Conservation (phyloP, 2,888 invertebrate genomes). For the Abrostola triplasia region DNA sequence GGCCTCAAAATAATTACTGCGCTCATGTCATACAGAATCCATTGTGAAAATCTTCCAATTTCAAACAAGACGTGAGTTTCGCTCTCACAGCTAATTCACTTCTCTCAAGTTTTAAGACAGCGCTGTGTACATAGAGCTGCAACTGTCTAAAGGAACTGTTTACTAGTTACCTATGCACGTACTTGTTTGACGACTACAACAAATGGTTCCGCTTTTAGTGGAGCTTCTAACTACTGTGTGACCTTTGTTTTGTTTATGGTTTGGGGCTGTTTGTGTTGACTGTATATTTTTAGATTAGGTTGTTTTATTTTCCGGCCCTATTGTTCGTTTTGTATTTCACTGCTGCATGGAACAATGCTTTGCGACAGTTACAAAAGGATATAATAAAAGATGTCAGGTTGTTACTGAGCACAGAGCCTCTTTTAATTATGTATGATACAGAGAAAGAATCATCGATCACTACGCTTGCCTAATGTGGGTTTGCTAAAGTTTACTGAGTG, state of each 20-base stretch:
- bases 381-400: background rate
- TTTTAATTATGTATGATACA: background rate
- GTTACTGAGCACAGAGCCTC: background rate
- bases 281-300: slow-evolving; percentile 6
- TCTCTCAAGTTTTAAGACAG: slow-evolving; percentile 27
- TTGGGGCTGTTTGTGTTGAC: slow-evolving; percentile 32
- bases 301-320: slow-evolving; percentile 5
- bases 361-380: background rate
- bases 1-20: slow-evolving; percentile 50
- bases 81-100: slow-evolving; percentile 47
- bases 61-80: slow-evolving; percentile 35
- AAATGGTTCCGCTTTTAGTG: slow-evolving; percentile 39
- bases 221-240: slow-evolving; percentile 32
- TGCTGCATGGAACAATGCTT: background rate
- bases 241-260: slow-evolving; percentile 42
- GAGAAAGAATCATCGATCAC: background rate
- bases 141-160: slow-evolving; percentile 30
- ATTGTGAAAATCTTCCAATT: slow-evolving; percentile 55
- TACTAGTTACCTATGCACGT: slow-evolving; percentile 31
- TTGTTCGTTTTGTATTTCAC: background rate
- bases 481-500: background rate
- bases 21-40: slow-evolving; percentile 40
- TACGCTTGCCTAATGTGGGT: background rate
- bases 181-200: slow-evolving; percentile 28
- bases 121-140: slow-evolving; percentile 46